These are phyloP conservation scores for Chaetogeoica ovagalla DNA, from an alignment of 2,888 invertebrate species.

Conservation along the genomic window DNA sequence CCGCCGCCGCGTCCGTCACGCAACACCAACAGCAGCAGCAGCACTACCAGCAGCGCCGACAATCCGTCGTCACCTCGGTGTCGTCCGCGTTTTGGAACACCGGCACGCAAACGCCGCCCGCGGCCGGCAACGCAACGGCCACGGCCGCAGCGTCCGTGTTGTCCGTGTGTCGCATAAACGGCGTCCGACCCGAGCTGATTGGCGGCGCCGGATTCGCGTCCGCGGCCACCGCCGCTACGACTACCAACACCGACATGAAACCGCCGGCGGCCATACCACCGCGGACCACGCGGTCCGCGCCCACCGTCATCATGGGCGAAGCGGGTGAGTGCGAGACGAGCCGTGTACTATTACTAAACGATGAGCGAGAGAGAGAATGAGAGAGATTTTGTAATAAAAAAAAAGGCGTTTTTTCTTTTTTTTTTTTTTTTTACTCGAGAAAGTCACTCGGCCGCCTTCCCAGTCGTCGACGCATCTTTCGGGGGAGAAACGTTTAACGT, in stretches of 20 bases:
- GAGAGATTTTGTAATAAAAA: neutral
- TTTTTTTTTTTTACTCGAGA: too few species aligned
- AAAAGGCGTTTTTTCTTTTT: too few species aligned
- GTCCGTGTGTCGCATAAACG: constrained; percentile 67
- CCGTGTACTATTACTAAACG: too few species aligned
- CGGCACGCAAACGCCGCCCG: constrained; percentile 53
- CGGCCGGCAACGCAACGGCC: constrained; percentile 54
- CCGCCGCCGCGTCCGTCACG: constrained; percentile 57
- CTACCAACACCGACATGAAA: constrained; percentile 58
- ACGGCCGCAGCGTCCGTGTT: constrained; percentile 58
- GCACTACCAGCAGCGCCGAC: constrained; percentile 59
- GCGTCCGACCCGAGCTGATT: constrained; percentile 81
- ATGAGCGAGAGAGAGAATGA: too few species aligned
- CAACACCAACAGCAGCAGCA: constrained; percentile 59
- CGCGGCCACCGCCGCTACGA: neutral
- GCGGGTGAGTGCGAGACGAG: constrained; percentile 62
- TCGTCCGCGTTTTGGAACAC: constrained; percentile 55
- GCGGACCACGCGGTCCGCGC: constrained; percentile 62
- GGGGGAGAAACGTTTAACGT: too few species aligned
- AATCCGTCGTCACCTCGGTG: constrained; percentile 60
- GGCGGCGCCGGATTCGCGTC: constrained; percentile 62
- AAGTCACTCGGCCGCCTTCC: too few species aligned
- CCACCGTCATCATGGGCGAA: constrained; percentile 91
- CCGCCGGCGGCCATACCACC: constrained; percentile 56
- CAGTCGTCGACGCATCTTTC: too few species aligned